Evolutionary conservation across 2,113 vertebrate genomes (phyloP).

Genomic region (Brevimyrus niger): DNA sequence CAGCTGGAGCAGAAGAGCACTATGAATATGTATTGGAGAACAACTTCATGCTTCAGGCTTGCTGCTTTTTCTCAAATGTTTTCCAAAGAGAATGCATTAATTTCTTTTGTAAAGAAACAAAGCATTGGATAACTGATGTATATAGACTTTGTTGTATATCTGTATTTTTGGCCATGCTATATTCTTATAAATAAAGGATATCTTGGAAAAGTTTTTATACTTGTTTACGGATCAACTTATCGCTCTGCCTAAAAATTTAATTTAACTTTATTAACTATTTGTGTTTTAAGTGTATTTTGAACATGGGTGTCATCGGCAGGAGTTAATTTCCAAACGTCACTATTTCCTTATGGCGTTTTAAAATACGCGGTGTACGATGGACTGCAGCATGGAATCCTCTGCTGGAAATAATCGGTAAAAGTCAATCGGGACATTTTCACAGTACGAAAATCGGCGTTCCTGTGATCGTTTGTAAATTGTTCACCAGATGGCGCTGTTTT

Average conservation of each 20-base stretch:
- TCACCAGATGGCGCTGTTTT: background rate
- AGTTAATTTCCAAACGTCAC: background rate
- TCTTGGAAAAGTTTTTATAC: slow-evolving; percentile 2
- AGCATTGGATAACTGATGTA: slow-evolving; percentile 5
- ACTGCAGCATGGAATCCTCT: background rate
- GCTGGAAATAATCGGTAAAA: background rate
- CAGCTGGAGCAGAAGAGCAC: background rate
- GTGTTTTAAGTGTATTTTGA: background rate
- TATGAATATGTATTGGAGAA: background rate
- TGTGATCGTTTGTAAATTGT: background rate
- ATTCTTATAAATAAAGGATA: slow-evolving; percentile 22
- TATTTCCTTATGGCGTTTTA: background rate
- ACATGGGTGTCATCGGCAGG: background rate
- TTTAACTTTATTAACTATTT: background rate
- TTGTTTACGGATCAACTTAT: background rate
- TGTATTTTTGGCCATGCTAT: slow-evolving; percentile 18
- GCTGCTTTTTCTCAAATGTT: slow-evolving; percentile 6
- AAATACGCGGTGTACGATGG: background rate
- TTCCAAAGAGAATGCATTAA: slow-evolving; percentile 6
- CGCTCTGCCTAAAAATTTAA: background rate
- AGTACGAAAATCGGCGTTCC: background rate
- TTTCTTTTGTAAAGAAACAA: slow-evolving; percentile 19
- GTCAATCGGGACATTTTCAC: background rate
- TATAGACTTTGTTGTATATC: slow-evolving; percentile 19
- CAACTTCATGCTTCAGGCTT: background rate